phyloP scores from a whole-genome alignment of 2,888 invertebrate species.

The Orchesellides sinensis region DNA sequence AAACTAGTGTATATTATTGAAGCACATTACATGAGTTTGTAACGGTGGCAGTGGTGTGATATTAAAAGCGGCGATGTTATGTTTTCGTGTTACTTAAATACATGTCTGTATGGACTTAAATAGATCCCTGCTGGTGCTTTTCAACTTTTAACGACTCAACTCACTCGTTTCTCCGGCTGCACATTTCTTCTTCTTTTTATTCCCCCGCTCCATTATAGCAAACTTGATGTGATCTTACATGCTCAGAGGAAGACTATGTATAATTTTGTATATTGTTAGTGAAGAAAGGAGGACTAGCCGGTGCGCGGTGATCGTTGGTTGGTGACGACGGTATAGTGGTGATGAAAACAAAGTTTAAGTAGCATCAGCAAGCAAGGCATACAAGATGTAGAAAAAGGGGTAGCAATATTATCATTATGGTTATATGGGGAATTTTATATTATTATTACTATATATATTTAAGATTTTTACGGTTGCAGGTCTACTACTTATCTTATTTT shows the following conservation, averaged over 20 bases:
- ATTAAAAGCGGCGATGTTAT: slow-evolving; percentile 23
- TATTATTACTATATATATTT: slow-evolving; percentile 14
- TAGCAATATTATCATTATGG: slow-evolving; percentile 21
- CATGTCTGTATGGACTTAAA: slow-evolving; percentile 19
- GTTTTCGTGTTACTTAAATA: slow-evolving; percentile 23
- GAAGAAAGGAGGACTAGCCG: not conserved
- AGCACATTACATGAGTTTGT: not conserved
- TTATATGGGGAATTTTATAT: slow-evolving; percentile 24
- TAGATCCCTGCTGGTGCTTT: slow-evolving; percentile 58
- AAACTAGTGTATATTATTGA: not conserved
- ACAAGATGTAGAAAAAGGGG: not conserved
- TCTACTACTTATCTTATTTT: not conserved
- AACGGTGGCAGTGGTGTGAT: slow-evolving; percentile 25
- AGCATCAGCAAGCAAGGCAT: slow-evolving; percentile 2
- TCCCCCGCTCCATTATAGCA: not conserved
- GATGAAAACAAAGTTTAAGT: slow-evolving; percentile 22
- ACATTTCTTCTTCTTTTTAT: slow-evolving; percentile 1
- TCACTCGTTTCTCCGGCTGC: not conserved
- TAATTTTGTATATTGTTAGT: not conserved
- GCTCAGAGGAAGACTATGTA: not conserved
- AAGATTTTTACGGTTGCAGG: too few relatives aligned
- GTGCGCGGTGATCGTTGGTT: not conserved
- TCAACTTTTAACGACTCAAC: slow-evolving; percentile 58
- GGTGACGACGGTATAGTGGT: not conserved
- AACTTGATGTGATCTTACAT: not conserved